A percentile compares a stretch with the other conserved stretches of the same genome.
These are phyloP conservation scores for Desmophyllum pertusum DNA, from an alignment of 92 coral and sea anemone species.

Conservation along the genomic window DNA sequence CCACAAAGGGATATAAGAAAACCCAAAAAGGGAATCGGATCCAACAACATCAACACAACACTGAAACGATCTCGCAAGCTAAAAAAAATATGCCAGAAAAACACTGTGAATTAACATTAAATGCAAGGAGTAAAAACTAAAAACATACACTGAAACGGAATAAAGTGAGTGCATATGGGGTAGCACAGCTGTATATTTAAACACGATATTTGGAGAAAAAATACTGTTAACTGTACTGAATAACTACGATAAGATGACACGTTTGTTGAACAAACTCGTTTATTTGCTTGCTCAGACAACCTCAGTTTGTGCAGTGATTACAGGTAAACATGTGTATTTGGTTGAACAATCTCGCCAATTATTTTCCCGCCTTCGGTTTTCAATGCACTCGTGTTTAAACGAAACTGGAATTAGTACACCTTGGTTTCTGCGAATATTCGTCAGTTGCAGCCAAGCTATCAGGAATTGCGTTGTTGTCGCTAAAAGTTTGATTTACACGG, in stretches of 20 bases:
- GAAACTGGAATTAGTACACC: neutral
- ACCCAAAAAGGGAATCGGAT: neutral
- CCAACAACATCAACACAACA: neutral
- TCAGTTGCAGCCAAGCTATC: neutral
- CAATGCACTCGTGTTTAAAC: neutral
- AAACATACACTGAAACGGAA: neutral
- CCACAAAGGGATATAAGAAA: conserved; percentile 15
- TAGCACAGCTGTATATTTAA: conserved; percentile 17
- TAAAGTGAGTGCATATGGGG: neutral
- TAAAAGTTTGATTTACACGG: neutral
- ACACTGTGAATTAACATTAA: neutral
- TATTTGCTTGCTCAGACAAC: neutral
- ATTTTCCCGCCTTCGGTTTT: neutral
- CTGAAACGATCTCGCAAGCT: neutral
- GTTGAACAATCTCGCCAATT: neutral
- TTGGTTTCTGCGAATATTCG: neutral
- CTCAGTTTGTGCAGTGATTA: conserved; percentile 3
- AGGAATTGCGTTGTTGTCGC: neutral
- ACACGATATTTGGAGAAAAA: conserved; percentile 32
- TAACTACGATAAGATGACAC: conserved; percentile 39
- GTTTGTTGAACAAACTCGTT: conserved; percentile 40
- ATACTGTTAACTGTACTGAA: conserved; percentile 18
- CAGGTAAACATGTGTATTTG: conserved; percentile 6
- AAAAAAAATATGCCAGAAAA: neutral
- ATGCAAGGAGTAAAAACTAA: neutral